Evolutionary conservation across 2,797 vertebrate species (phyloP).

Genomic region (Chrosomus eos): DNA sequence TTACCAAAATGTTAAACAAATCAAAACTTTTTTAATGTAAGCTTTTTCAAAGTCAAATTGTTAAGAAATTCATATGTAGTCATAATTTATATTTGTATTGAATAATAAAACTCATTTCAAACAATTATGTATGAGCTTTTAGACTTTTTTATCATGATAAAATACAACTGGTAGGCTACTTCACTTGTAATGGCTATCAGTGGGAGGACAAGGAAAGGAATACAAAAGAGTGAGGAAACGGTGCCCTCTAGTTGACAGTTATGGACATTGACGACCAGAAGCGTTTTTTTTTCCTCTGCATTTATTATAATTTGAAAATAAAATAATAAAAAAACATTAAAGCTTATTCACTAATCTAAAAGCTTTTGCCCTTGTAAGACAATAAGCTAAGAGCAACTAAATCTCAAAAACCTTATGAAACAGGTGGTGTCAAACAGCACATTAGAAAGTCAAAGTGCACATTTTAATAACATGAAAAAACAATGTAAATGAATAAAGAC

Average conservation of each 20-base stretch:
- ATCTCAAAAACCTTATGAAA: background rate
- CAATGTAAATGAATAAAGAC: background rate
- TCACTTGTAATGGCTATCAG: background rate
- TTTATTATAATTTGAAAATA: conserved; percentile 39
- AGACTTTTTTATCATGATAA: background rate
- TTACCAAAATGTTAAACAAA: background rate
- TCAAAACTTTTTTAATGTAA: background rate
- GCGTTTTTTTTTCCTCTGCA: background rate
- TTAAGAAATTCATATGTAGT: background rate
- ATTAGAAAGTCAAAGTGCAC: background rate
- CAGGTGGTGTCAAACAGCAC: conserved; percentile 1
- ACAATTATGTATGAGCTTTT: background rate
- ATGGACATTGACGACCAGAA: background rate
- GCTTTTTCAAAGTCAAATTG: background rate
- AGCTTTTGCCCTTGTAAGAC: background rate
- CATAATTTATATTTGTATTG: background rate
- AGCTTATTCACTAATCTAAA: conserved; percentile 20
- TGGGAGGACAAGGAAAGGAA: background rate
- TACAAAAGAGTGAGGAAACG: background rate
- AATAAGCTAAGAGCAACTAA: conserved; percentile 25
- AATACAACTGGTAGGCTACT: background rate
- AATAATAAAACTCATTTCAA: background rate
- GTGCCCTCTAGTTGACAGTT: conserved; percentile 31
- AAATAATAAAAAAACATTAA: conserved; percentile 28
- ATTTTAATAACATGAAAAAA: conserved; percentile 10